phyloP scores from a whole-genome alignment of 2,888 invertebrate species.

The Herminia tarsipennalis region DNA sequence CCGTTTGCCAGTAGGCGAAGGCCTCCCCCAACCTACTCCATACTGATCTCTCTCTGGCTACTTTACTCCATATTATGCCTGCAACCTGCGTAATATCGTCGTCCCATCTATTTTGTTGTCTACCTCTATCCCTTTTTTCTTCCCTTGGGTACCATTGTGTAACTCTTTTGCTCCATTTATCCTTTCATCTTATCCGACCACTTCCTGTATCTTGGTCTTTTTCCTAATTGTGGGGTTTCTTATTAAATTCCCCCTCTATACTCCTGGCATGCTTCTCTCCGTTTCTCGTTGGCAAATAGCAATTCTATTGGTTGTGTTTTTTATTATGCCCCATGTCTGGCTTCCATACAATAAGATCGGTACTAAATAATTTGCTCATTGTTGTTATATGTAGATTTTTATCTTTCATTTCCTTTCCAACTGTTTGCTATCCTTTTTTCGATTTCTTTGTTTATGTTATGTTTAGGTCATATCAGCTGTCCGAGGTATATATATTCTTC shows the following conservation, averaged over 20 bases:
- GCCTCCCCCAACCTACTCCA: too few relatives aligned
- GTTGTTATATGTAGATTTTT: conserved; percentile 8
- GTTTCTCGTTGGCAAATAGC: conserved; percentile 10
- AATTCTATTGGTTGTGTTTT: conserved; percentile 9
- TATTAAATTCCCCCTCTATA: conserved; percentile 4
- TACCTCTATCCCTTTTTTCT: too few relatives aligned
- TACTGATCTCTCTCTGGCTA: too few relatives aligned
- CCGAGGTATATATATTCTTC: conserved; percentile 23
- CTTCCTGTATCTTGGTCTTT: too few relatives aligned
- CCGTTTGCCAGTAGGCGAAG: too few relatives aligned
- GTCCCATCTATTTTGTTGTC: too few relatives aligned
- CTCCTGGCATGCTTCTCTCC: conserved; percentile 10
- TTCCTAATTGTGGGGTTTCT: too few relatives aligned
- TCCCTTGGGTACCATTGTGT: too few relatives aligned
- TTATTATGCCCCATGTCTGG: conserved; percentile 19
- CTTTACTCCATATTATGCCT: too few relatives aligned
- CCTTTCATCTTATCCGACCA: too few relatives aligned
- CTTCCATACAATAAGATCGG: conserved; percentile 16
- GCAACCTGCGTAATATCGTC: too few relatives aligned
- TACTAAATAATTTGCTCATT: conserved; percentile 12
- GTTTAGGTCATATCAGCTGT: conserved; percentile 12
- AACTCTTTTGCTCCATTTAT: too few relatives aligned
- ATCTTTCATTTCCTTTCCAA: conserved; percentile 21
- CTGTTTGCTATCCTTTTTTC: conserved; percentile 23
- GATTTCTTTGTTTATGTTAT: conserved; percentile 21